Conservation (phyloP, 1,140 invertebrate species). For the Drosophila tsacasi region DNA sequence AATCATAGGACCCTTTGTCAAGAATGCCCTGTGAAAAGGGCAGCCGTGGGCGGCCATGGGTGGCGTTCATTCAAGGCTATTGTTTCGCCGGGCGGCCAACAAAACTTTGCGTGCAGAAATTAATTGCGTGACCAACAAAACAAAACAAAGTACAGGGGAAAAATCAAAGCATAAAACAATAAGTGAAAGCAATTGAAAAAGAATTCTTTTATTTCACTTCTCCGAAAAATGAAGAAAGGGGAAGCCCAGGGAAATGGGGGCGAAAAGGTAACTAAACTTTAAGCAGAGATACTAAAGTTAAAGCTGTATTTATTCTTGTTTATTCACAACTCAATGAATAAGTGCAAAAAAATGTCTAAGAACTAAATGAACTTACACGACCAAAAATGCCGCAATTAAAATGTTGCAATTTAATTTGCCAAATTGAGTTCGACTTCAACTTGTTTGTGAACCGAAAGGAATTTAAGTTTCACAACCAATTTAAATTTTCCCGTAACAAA, state of each 20-base stretch:
- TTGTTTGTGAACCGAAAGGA: not conserved
- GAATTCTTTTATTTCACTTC: constrained; percentile 40
- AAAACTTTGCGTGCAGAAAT: constrained; percentile 57
- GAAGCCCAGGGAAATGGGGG: not conserved
- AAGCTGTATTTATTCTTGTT: not conserved
- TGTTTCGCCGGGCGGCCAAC: constrained; percentile 40
- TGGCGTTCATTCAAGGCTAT: constrained; percentile 31
- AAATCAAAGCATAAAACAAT: constrained; percentile 46
- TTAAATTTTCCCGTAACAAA: not conserved
- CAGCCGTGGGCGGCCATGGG: not conserved
- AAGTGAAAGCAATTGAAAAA: constrained; percentile 39
- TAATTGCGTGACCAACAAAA: constrained; percentile 58
- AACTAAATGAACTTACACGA: not conserved
- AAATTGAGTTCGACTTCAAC: not conserved
- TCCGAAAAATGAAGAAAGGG: not conserved
- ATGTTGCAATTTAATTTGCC: constrained; percentile 2
- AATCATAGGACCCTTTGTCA: not conserved
- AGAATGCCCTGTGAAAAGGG: not conserved
- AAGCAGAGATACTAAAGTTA: no score
- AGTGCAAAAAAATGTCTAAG: not conserved
- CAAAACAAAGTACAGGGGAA: constrained; percentile 42
- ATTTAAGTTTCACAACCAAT: constrained; percentile 4
- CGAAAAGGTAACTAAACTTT: not conserved
- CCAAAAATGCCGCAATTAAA: not conserved
- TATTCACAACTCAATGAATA: not conserved